A percentile compares a stretch with the other conserved stretches of the same genome.
phyloP scores from a whole-genome alignment of 2,797 vertebrate genomes.

The Spea hammondii region DNA sequence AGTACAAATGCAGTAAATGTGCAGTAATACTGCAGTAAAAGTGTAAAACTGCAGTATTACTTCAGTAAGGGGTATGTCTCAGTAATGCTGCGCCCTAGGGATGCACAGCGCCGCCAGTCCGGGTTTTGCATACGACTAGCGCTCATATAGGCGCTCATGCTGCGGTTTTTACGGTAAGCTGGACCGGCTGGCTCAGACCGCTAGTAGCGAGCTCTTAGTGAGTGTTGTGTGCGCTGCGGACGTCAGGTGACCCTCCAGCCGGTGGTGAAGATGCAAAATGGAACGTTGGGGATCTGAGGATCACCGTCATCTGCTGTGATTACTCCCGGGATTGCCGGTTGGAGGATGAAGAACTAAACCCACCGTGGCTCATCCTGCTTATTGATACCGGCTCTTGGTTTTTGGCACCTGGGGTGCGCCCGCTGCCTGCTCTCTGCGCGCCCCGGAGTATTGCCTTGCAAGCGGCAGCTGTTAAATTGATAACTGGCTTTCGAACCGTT shows the following conservation, averaged over 20 bases:
- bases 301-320: constrained; percentile 65
- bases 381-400: not conserved
- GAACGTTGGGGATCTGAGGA: constrained; percentile 75
- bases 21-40: too few relatives aligned
- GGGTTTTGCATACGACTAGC: not conserved
- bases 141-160: not conserved
- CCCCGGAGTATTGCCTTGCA: not conserved
- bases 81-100: constrained; percentile 11
- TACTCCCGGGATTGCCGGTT: constrained; percentile 60
- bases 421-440: not conserved
- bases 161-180: constrained; percentile 59
- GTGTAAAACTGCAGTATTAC: too few relatives aligned
- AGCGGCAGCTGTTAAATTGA: not conserved
- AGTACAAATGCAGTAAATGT: too few relatives aligned
- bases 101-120: not conserved
- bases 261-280: constrained; percentile 78
- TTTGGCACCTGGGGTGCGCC: constrained; percentile 29
- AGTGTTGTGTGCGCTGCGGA: not conserved
- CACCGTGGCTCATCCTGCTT: not conserved
- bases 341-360: constrained; percentile 67
- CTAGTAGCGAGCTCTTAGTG: constrained; percentile 11
- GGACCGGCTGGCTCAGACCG: constrained; percentile 62
- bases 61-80: not conserved
- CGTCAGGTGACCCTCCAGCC: constrained; percentile 7
- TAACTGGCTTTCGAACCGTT: constrained; percentile 6